Evolutionary conservation across 2,888 invertebrate species (phyloP), one percentile per base, ranked within the genome.

Genomic region (Psylliodes chrysocephalus): DNA sequence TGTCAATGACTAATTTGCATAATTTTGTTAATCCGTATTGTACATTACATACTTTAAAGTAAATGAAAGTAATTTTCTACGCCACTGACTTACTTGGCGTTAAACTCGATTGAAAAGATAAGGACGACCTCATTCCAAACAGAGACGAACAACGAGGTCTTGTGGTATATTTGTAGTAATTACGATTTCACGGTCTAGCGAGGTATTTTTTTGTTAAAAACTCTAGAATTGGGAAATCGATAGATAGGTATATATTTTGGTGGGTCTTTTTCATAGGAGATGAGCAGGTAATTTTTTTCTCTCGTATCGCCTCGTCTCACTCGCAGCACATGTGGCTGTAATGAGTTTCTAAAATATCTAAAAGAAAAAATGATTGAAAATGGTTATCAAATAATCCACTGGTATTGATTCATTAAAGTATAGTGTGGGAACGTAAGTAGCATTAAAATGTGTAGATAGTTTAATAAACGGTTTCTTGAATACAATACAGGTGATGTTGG

Each of bases 171-270:
- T 57, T 55, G 59, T 51, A 40, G 54, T 64, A 67, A 67, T 64
- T 54, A 56, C 59, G 44, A 67, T 67, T 67, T 67, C 67, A 67
- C 55, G 67, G 64, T 67, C 64, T 46, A 52, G 47, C 35, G 18
- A 59, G 51, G 51, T 52, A 33, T 61, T 63, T 67, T 66, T 64
- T 56, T 33, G 47, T 63, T 56, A 18, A 47, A 66, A 60, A 52
- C 53, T 19, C 51, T 28, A 47, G 25, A 60, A 60, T 53, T 56
- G 51, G 55, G 47, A 66, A 63, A 63, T 49, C 62, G 60, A 59
- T 46, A 51, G 38, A 51, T 49, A 54, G n/a, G n/a, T n/a, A n/a
- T n/a, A n/a, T n/a, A n/a, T n/a, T 60, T 42, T 59, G 62, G 62
- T 63, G 63, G 46, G 42, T 47, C 55, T 55, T 62, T 56, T 49